Evolutionary conservation across 2,888 invertebrate genomes (phyloP).

Genomic region (Tridacna crocea): DNA sequence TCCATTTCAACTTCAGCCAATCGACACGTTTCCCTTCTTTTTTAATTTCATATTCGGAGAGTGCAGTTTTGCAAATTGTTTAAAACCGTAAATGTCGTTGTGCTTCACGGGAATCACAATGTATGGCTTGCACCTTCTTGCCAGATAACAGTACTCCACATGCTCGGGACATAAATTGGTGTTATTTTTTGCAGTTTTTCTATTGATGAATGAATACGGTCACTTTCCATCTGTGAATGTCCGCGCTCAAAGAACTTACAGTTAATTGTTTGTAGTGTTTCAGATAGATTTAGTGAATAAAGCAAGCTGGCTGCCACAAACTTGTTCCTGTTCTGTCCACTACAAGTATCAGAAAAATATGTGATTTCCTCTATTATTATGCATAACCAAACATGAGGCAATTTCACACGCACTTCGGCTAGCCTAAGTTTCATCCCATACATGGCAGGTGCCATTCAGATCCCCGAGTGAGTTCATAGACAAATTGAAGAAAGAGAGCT

Average conservation of each 20-base stretch:
- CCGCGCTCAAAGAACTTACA: slow-evolving; percentile 48
- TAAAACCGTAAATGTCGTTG: no score
- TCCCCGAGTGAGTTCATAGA: no score
- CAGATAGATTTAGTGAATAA: slow-evolving; percentile 1
- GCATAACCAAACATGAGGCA: slow-evolving; percentile 25
- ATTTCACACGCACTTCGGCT: slow-evolving; percentile 45
- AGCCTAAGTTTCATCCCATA: no score
- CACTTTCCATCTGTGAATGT: slow-evolving; percentile 52
- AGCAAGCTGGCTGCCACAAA: slow-evolving; percentile 39
- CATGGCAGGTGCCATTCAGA: no score
- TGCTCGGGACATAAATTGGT: no score
- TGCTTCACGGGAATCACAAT: no score
- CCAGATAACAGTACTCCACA: no score
- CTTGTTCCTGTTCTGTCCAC: no score
- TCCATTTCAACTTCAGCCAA: slow-evolving; percentile 42
- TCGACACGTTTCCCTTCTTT: slow-evolving; percentile 26
- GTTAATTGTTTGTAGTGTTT: slow-evolving; percentile 22
- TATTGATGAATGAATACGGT: slow-evolving; percentile 46
- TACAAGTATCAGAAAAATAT: slow-evolving; percentile 41
- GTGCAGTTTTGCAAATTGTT: no score
- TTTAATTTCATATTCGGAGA: slow-evolving; percentile 35
- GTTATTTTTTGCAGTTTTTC: neutral
- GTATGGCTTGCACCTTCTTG: no score
- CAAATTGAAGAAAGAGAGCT: no score
- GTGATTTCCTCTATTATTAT: slow-evolving; percentile 32